Base-by-base conservation (phyloP, 2,113 vertebrate species). In the Coreoperca whiteheadi region DNA sequence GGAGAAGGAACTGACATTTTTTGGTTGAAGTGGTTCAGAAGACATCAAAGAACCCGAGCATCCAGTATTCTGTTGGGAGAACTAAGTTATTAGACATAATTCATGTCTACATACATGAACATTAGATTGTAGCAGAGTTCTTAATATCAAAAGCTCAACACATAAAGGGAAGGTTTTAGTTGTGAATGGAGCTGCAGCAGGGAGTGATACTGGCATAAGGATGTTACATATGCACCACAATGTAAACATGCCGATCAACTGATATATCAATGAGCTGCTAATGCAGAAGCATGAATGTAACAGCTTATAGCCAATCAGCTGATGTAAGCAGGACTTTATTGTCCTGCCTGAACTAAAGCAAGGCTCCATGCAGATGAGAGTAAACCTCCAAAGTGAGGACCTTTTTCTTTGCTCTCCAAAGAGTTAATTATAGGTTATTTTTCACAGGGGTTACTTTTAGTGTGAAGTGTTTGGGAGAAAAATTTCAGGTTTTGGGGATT, bases 351-450 rank as follows among this genome's bases (percentile, higher is more conserved):
- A 75, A 30, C n/a, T 77, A 65, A 68, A 80, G 34, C 8, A 18
- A 72, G 57, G 30, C 72, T 76, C n/a, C 70, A 23, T 53, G 57
- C 46, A 50, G 41, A 84, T 64, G 46, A 73, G 46, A 46, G 48
- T 3, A 61, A 43, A 67, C 56, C 54, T 67, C 53, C 7, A 43
- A 48, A 73, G 54, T 32, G 6, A 64, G 66, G 28, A 53, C 2
- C 0, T 12, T 54, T 48, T 57, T 70, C 64, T 68, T 56, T 9
- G 46, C 41, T 48, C 34, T 80, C 43, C 39, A 54, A 70, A 2
- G 83, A 84, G 61, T 74, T 87, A 67, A 86, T 88, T 50, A 54
- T 46, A 50, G 69, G 39, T 67, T 66, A 59, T 56, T 86, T 85
- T n/a, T 60, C 15, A 66, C 28, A 9, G 71, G 20, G 16, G 21